A percentile compares a stretch with the other conserved stretches of the same genome.
These are phyloP conservation scores for Aythya baeri DNA, from an alignment of 2,113 vertebrate genomes.

Conservation along the genomic window DNA sequence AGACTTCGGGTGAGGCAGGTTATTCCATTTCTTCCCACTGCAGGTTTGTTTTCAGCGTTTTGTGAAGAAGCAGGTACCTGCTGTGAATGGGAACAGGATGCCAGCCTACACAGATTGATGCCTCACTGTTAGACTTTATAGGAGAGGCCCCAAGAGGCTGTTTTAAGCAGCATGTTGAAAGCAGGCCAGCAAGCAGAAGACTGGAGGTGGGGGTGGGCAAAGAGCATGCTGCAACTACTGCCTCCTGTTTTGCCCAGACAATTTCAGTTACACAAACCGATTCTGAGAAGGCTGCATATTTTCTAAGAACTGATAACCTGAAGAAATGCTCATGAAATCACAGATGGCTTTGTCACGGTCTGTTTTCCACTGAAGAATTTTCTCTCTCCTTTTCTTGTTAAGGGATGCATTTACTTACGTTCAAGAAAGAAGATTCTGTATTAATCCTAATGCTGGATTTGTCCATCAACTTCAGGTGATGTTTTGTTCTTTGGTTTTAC, in stretches of 20 bases:
- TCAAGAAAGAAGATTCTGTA: slow-evolving; percentile 98
- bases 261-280: background rate
- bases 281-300: background rate
- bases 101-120: background rate
- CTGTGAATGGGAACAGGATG: background rate
- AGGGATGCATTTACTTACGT: slow-evolving; percentile 98
- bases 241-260: background rate
- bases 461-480: slow-evolving; percentile 97
- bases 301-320: background rate
- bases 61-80: background rate
- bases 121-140: background rate
- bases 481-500: background rate
- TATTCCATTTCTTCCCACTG: background rate
- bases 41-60: background rate
- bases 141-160: background rate
- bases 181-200: background rate
- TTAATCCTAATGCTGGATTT: slow-evolving; percentile 99
- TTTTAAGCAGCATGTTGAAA: background rate
- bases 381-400: background rate
- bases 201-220: background rate
- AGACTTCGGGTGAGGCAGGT: background rate
- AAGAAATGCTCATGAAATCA: background rate
- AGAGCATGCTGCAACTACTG: background rate
- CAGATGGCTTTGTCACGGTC: background rate
- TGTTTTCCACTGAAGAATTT: background rate